These are phyloP conservation scores for Chrysochloris asiatica DNA, from an alignment of 2,113 vertebrate genomes.

Conservation along the genomic window DNA sequence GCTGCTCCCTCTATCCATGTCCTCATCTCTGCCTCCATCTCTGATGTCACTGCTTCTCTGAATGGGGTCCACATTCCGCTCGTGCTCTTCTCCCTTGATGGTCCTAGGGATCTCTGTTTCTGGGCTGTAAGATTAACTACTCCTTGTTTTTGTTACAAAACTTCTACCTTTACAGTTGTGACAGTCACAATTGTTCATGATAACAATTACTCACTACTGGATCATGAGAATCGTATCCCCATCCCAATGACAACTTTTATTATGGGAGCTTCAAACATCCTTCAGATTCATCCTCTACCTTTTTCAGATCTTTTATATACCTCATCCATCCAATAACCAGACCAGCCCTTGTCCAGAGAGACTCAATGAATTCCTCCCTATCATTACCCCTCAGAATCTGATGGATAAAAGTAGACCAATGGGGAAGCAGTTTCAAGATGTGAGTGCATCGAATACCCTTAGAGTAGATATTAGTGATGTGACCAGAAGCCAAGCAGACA, in stretches of 20 bases:
- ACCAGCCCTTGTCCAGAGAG: neutral
- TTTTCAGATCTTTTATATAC: neutral
- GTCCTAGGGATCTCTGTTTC: too few species aligned
- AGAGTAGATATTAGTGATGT: neutral
- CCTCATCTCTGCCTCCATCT: too few species aligned
- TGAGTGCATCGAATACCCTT: neutral
- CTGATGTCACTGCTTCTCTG: too few species aligned
- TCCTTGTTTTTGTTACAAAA: too few species aligned
- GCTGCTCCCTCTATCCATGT: too few species aligned
- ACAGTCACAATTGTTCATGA: too few species aligned
- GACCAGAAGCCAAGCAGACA: neutral
- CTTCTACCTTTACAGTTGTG: too few species aligned
- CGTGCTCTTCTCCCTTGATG: too few species aligned
- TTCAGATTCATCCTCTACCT: neutral
- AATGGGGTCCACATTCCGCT: too few species aligned
- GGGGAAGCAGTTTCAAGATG: neutral
- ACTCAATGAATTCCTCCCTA: neutral
- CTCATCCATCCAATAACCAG: neutral
- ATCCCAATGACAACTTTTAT: neutral
- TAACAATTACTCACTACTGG: too few species aligned
- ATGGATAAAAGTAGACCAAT: neutral
- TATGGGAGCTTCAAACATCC: neutral
- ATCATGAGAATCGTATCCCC: too few species aligned
- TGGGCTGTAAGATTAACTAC: too few species aligned
- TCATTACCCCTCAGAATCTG: neutral